Conservation (phyloP, 2,113 vertebrate genomes). For the Lepidothrix coronata region DNA sequence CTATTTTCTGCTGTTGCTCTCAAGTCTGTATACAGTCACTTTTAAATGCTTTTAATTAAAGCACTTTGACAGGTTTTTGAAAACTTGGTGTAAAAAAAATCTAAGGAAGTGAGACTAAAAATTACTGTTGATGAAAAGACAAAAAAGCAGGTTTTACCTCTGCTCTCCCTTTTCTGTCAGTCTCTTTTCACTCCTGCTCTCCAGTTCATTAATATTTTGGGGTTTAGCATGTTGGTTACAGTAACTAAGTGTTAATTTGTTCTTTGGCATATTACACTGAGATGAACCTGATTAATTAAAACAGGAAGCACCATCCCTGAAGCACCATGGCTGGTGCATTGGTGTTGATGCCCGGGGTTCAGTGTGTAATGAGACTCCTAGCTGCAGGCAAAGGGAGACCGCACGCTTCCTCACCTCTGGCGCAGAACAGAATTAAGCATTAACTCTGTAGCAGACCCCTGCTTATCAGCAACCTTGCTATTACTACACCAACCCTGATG, state of each 20-base stretch:
- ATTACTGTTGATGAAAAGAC: neutral
- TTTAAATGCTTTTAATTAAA: constrained; percentile 51
- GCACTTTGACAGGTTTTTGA: constrained; percentile 19
- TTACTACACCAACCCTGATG: constrained; percentile 85
- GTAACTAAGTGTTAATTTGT: constrained; percentile 78
- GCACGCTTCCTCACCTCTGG: constrained; percentile 68
- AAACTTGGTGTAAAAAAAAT: neutral
- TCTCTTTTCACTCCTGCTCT: neutral
- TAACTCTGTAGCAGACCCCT: constrained; percentile 79
- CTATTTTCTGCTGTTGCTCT: constrained; percentile 14
- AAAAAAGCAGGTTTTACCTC: neutral
- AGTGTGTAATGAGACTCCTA: constrained; percentile 80
- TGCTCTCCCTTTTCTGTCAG: neutral
- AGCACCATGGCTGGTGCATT: constrained; percentile 45
- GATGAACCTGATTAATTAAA: constrained; percentile 82
- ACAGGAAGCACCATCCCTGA: constrained; percentile 68
- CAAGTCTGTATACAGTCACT: neutral
- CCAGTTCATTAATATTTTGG: constrained; percentile 58
- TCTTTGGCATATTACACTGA: constrained; percentile 76
- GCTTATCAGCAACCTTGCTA: constrained; percentile 91
- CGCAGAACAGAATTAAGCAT: constrained; percentile 75
- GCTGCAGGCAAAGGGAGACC: constrained; percentile 79
- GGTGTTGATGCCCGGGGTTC: constrained; percentile 80
- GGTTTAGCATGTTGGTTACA: constrained; percentile 71
- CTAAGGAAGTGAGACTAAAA: neutral